Evolutionary conservation across 35 echinoderm and acorn worm species (phyloP), one percentile per base, ranked within the genome.

Genomic region (Heliocidaris erythrogramma): DNA sequence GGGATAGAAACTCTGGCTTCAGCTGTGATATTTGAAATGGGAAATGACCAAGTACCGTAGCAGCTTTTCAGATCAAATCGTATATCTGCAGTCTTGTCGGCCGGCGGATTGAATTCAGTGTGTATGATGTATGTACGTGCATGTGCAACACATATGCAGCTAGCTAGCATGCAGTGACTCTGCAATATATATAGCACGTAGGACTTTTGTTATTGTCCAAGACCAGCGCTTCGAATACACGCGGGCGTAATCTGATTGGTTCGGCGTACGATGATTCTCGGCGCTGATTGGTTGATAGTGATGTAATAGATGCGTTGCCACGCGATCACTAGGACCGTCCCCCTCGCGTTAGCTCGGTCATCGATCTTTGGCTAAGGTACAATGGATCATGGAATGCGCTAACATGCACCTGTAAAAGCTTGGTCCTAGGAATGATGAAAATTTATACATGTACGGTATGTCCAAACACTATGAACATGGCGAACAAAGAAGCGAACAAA

Each of bases 21-120:
- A 24, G 21, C 27, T 78, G 27, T 78, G 27, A 78, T n/a, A 21
- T 78, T 24, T 78, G 8, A 24, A n/a, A n/a, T 27, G 27, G 21
- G 18, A 27, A n/a, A 18, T 78, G 65, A 27, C 65, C 65, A 18
- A 78, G 65, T 78, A 42, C 35, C 0, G 27, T n/a, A 27, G 21
- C 65, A 78, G 65, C 65, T 78, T 42, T 78, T 78, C 65, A 78
- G 65, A 78, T 78, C n/a, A n/a, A n/a, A n/a, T n/a, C n/a, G n/a
- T n/a, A n/a, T n/a, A n/a, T n/a, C n/a, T n/a, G n/a, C n/a, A n/a
- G n/a, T n/a, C n/a, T n/a, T n/a, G n/a, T n/a, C n/a, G n/a, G n/a
- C 11, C 10, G 52, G 2, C 9, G 52, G 5, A 56, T 56, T 56
- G 11, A 56, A 56, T 56, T 10, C 49, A 52, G 52, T 12, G 52